phyloP scores from a whole-genome alignment of 2,888 invertebrate genomes.

The Alloplasta piceator region DNA sequence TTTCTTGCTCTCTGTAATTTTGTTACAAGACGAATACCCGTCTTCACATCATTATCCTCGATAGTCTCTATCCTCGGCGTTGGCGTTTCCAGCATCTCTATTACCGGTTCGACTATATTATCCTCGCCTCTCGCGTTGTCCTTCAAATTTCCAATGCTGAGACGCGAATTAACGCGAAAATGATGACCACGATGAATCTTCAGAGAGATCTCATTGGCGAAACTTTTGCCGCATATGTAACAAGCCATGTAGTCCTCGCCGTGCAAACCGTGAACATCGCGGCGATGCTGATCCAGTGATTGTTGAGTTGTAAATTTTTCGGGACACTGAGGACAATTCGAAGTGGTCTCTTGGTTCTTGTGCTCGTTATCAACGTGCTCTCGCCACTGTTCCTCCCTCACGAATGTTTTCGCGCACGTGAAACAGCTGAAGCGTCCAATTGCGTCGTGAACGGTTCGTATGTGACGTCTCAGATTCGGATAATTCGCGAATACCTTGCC shows the following conservation, averaged over 20 bases:
- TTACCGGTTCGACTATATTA: background rate
- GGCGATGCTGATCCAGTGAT: constrained; percentile 75
- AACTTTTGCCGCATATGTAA: constrained; percentile 87
- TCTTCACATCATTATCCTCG: constrained; percentile 24
- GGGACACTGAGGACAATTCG: constrained; percentile 69
- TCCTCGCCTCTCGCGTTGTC: background rate
- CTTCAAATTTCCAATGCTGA: constrained; percentile 62
- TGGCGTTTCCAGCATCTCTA: too few species aligned
- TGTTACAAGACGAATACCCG: constrained; percentile 70
- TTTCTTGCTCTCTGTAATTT: constrained; percentile 78
- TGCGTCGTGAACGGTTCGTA: constrained; percentile 73
- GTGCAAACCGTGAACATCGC: constrained; percentile 72
- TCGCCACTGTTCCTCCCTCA: constrained; percentile 86
- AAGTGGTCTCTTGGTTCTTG: constrained; percentile 44
- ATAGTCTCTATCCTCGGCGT: background rate
- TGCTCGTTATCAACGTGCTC: constrained; percentile 84
- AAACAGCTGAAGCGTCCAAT: constrained; percentile 85
- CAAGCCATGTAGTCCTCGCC: constrained; percentile 85
- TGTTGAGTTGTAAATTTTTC: constrained; percentile 73
- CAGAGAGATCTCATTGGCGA: constrained; percentile 87
- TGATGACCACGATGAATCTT: constrained; percentile 87
- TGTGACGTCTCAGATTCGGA: constrained; percentile 78
- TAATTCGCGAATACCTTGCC: constrained; percentile 85
- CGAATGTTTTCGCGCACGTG: constrained; percentile 86
- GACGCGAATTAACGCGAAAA: constrained; percentile 84